A percentile compares a stretch with the other conserved stretches of the same genome.
Evolutionary conservation across 2,113 vertebrate genomes (phyloP).

Genomic region (Acanthochromis polyacanthus): DNA sequence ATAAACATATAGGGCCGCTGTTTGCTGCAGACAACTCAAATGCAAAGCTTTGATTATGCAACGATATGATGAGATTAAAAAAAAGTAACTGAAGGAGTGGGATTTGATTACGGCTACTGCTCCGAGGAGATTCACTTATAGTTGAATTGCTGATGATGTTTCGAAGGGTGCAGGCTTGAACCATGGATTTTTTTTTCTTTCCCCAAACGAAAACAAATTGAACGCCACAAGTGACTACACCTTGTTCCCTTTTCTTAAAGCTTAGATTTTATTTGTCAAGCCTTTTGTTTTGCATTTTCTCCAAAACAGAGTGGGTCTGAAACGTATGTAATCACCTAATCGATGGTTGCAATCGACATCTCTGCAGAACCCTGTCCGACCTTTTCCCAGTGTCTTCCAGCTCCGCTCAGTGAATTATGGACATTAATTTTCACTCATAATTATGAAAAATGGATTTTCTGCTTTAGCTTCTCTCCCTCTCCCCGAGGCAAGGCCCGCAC

Average conservation of each 20-base stretch:
- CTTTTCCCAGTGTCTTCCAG: conserved; percentile 48
- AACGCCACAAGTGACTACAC: conserved; percentile 11
- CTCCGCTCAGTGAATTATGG: conserved; percentile 59
- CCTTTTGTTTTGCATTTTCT: conserved; percentile 22
- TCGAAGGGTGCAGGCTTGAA: conserved; percentile 25
- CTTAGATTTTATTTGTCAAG: conserved; percentile 22
- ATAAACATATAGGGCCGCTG: conserved; percentile 62
- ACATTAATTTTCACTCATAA: conserved; percentile 67
- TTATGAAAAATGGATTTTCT: conserved; percentile 76
- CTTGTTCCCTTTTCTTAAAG: conserved; percentile 14
- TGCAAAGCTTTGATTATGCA: conserved; percentile 48
- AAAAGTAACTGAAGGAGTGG: conserved; percentile 42
- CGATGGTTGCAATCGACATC: conserved; percentile 55
- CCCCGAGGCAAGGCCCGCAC: conserved; percentile 48
- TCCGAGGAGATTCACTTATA: conserved; percentile 27
- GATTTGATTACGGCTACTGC: conserved; percentile 45
- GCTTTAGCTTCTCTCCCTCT: conserved; percentile 46
- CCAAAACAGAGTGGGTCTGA: conserved; percentile 32
- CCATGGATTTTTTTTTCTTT: conserved; percentile 30
- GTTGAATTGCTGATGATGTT: conserved; percentile 42
- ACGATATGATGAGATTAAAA: conserved; percentile 32
- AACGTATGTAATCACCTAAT: conserved; percentile 47
- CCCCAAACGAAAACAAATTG: conserved; percentile 31
- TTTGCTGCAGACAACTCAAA: conserved; percentile 31
- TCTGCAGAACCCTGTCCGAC: conserved; percentile 28